Conservation (phyloP, 37 sponge, comb jelly and placozoan species). For the Oscarella lobularis region DNA sequence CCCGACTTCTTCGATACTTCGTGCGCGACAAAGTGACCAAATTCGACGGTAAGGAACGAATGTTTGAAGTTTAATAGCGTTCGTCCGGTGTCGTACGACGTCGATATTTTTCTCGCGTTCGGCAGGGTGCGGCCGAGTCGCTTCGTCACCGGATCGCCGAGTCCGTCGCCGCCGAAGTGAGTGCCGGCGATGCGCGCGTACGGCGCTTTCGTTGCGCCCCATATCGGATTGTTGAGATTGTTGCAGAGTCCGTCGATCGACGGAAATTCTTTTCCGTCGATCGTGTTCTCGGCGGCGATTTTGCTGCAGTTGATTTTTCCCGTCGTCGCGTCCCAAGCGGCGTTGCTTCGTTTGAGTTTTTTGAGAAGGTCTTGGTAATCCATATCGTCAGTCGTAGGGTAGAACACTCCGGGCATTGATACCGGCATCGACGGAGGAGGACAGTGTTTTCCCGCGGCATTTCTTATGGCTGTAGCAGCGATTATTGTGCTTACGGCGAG, state of each 20-base stretch:
- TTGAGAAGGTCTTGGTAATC: no score
- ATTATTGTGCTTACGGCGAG: no score
- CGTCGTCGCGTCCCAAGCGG: no score
- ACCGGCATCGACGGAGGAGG: no score
- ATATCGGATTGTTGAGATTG: background rate
- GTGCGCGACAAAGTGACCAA: background rate
- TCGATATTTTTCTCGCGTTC: background rate
- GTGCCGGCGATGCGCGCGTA: background rate
- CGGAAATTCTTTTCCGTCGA: no score
- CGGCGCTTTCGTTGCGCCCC: background rate
- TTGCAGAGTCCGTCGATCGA: background rate
- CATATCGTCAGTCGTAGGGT: no score
- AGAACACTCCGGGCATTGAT: no score
- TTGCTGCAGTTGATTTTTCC: background rate
- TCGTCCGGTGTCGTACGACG: background rate
- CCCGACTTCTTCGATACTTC: background rate
- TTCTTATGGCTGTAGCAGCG: no score
- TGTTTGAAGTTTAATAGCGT: background rate
- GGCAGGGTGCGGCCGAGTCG: background rate
- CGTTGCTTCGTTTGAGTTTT: no score
- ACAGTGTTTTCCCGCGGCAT: no score
- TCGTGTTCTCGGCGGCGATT: background rate
- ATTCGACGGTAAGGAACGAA: background rate
- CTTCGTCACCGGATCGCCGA: background rate
- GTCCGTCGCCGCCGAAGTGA: background rate